These are phyloP conservation scores for Excalfactoria chinensis DNA, from an alignment of 2,113 vertebrate species.

Conservation along the genomic window DNA sequence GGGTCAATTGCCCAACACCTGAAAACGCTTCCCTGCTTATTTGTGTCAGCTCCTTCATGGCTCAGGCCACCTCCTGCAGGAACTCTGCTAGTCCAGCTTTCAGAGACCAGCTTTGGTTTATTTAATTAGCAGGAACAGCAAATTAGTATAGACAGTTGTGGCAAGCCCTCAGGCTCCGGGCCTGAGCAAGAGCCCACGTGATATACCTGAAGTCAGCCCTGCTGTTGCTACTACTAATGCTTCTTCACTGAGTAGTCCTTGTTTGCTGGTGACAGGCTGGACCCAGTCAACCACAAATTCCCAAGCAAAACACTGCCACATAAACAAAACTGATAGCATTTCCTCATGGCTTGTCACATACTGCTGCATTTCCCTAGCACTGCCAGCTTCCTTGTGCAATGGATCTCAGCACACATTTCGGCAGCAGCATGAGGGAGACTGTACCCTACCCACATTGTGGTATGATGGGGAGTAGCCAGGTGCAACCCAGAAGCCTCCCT, in stretches of 20 bases:
- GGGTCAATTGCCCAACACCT: neutral
- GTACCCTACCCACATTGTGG: neutral
- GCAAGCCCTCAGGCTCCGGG: neutral
- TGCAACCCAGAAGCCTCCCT: neutral
- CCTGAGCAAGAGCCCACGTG: neutral
- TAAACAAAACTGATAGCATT: neutral
- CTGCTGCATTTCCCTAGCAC: neutral
- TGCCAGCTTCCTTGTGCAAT: neutral
- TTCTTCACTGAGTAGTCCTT: neutral
- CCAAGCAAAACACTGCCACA: fast-evolving
- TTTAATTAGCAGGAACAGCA: neutral
- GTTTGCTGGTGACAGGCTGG: neutral
- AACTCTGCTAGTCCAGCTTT: neutral
- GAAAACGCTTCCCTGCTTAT: neutral
- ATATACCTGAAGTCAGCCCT: neutral
- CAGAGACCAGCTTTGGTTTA: neutral
- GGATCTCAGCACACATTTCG: fast-evolving
- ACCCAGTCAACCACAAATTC: neutral
- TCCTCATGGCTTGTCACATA: neutral
- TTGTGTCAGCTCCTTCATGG: neutral
- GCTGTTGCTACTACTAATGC: neutral
- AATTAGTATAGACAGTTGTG: neutral
- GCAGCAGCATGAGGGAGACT: neutral
- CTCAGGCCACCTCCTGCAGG: neutral
- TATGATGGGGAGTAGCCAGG: fast-evolving